Percentiles rank a stretch among this genome's conserved stretches.
Evolutionary conservation across 2,113 vertebrate genomes (phyloP).

Genomic region (Pholis gunnellus): DNA sequence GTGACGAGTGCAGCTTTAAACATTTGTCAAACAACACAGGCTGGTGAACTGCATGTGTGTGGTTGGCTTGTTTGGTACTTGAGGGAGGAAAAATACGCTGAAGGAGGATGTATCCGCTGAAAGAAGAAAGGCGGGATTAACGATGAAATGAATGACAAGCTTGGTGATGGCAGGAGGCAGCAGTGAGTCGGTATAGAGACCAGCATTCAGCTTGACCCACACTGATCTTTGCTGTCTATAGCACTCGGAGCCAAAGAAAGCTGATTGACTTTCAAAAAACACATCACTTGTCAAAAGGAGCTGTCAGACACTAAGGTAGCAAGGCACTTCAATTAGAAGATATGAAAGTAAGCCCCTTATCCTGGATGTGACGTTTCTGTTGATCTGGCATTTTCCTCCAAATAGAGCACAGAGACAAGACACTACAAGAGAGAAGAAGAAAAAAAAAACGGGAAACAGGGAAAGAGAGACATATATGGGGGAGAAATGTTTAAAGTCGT

Average conservation of each 20-base stretch:
- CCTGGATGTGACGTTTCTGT: conserved; percentile 82
- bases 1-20: conserved; percentile 13
- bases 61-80: conserved; percentile 26
- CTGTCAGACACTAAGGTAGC: conserved; percentile 78
- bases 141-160: conserved; percentile 78
- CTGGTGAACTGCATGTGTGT: not conserved
- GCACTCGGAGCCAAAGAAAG: conserved; percentile 79
- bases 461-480: conserved; percentile 2
- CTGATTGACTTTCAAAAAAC: conserved; percentile 81
- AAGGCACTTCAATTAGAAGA: conserved; percentile 82
- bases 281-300: conserved; percentile 81
- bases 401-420: conserved; percentile 53
- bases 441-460: not conserved
- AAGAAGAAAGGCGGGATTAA: conserved; percentile 63
- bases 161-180: conserved; percentile 75
- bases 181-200: conserved; percentile 68
- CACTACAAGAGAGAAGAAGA: conserved; percentile 14
- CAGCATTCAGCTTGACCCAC: conserved; percentile 79
- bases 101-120: conserved; percentile 39
- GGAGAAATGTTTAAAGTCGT: not conserved
- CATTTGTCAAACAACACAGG: not conserved
- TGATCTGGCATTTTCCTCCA: conserved; percentile 74
- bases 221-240: conserved; percentile 80
- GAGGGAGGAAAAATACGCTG: conserved; percentile 2
- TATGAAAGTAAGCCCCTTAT: conserved; percentile 70